Evolutionary conservation across 2,113 vertebrate species (phyloP), one percentile per base, ranked within the genome.

Genomic region (Polypterus senegalus): DNA sequence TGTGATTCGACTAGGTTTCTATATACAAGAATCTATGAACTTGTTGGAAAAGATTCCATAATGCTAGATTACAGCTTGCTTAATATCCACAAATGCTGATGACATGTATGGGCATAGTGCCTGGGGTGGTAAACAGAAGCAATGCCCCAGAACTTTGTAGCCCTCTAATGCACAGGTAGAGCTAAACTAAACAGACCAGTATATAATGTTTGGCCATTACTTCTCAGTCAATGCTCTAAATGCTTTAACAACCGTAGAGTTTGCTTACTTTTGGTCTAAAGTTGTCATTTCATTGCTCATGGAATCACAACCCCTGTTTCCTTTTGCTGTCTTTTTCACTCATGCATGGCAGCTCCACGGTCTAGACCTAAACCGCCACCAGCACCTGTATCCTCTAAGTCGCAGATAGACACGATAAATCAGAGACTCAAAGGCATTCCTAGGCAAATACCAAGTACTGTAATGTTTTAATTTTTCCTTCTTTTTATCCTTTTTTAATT

Each of bases 351-450:
- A 86, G 84, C 79, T 76, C 76, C 81, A 78, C 77, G 74, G 57
- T 73, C 80, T 72, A 80, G 74, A 69, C 82, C 81, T 62, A 80
- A 63, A 69, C 71, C 80, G 49, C 74, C 78, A 74, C 75, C 79
- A 74, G 79, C 79, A 79, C 80, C 82, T 79, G 69, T 76, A 77
- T 74, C 81, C 82, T 77, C 77, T 77, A 83, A 83, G 81, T 76
- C 48, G 64, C 86, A 85, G 81, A 72, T 75, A 81, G 83, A 85
- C 76, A 76, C 81, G 72, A 77, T 84, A 68, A 79, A 76, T 86
- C 83, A 83, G 74, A 82, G 85, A 78, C 77, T 87, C 78, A 85
- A 77, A 83, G 79, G 79, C 86, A 84, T 84, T 79, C 79, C 77
- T 86, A 89, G 81, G 72, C 83, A 77, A 77, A 78, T 70, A 68